A percentile compares a stretch with the other conserved stretches of the same genome.
These are phyloP conservation scores for Teleiodes luculella DNA, from an alignment of 2,888 invertebrate species.

Conservation along the genomic window DNA sequence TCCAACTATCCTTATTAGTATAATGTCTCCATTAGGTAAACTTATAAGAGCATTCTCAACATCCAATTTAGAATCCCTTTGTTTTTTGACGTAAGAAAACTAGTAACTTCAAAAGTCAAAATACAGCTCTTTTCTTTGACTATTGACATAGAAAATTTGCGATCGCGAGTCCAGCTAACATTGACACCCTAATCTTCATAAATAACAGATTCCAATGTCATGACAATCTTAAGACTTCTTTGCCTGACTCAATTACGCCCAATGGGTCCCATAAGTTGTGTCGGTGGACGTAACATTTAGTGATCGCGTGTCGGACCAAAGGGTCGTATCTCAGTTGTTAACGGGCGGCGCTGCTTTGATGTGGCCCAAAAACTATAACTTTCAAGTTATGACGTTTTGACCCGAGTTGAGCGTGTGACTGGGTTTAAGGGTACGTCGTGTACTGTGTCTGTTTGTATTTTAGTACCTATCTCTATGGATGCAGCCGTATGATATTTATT, in stretches of 20 bases:
- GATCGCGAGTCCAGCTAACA: neutral
- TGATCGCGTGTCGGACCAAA: constrained; percentile 51
- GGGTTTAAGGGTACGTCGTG: constrained; percentile 35
- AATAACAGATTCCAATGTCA: neutral
- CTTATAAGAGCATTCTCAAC: neutral
- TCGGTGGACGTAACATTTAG: constrained; percentile 17
- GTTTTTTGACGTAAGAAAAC: neutral
- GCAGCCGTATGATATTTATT: no score
- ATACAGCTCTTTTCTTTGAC: neutral
- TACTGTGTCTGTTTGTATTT: neutral
- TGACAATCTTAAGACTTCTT: constrained; percentile 8
- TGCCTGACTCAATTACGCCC: neutral
- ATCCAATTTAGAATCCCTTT: neutral
- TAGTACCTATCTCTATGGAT: no score
- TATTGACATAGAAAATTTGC: neutral
- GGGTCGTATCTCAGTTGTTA: constrained; percentile 70
- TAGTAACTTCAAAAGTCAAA: neutral
- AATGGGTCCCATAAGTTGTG: constrained; percentile 1
- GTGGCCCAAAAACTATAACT: constrained; percentile 73
- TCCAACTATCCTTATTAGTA: neutral
- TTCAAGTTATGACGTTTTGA: constrained; percentile 58
- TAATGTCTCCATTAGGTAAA: no score
- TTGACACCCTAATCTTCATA: constrained; percentile 3
- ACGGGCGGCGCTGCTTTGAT: constrained; percentile 71
- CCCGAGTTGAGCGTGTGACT: constrained; percentile 43